These are phyloP conservation scores for Gnathonemus longibarbis DNA, from an alignment of 2,113 vertebrate species.

Conservation along the genomic window DNA sequence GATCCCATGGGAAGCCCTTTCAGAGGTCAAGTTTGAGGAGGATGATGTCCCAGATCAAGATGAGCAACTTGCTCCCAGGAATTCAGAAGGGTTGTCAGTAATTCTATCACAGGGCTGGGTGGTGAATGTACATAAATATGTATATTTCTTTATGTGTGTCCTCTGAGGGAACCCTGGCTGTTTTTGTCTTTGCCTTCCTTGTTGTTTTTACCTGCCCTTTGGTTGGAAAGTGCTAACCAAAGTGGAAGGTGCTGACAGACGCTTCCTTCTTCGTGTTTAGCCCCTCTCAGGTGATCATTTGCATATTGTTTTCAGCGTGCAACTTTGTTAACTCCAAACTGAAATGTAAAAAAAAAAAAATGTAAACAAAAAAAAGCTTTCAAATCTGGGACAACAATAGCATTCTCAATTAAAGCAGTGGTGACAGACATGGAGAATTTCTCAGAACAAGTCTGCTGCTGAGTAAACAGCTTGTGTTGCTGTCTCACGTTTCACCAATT, in stretches of 20 bases:
- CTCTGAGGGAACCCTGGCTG: slow-evolving; percentile 21
- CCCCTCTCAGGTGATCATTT: slow-evolving; percentile 3
- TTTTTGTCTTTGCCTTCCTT: slow-evolving; percentile 41
- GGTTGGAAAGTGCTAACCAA: slow-evolving; percentile 33
- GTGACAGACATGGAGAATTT: neutral
- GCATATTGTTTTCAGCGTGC: neutral
- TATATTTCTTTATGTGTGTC: neutral
- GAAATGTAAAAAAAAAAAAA: neutral
- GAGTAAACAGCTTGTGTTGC: neutral
- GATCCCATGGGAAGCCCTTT: slow-evolving; percentile 16
- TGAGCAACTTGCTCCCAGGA: slow-evolving; percentile 35
- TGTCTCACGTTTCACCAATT: neutral
- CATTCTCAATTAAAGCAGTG: neutral
- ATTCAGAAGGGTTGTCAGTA: slow-evolving; percentile 54
- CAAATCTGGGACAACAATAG: neutral
- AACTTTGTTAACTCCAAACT: neutral
- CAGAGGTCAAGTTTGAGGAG: neutral
- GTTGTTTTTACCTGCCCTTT: slow-evolving; percentile 54
- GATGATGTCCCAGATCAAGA: neutral
- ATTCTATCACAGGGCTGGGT: slow-evolving; percentile 29
- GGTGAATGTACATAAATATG: neutral
- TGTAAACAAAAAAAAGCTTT: neutral
- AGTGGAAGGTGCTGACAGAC: slow-evolving; percentile 35
- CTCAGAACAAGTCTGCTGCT: neutral
- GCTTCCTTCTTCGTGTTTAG: slow-evolving; percentile 40